Evolutionary conservation across 2,888 invertebrate genomes (phyloP), one percentile per base, ranked within the genome.

Genomic region (Xanthorhoe designata): DNA sequence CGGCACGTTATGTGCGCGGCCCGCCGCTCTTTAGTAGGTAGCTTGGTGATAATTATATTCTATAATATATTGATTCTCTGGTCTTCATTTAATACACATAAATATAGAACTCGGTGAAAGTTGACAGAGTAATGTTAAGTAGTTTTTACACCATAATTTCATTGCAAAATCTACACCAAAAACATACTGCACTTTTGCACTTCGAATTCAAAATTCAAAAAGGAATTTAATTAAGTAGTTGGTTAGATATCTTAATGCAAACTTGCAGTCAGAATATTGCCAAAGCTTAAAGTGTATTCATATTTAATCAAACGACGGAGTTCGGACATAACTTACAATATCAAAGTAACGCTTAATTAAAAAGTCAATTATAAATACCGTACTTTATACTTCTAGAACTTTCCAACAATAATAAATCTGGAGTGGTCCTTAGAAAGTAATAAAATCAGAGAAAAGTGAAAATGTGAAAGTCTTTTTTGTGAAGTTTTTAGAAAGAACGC

Each of bases 331-430:
- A 74, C 66, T 76, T 72, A 68, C 62, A 71, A 77, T 77, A 72
- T 71, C 75, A 77, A 78, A 81, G 82, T 83, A 82, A 76, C 76
- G 78, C 80, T 78, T 84, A 81, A 85, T 84, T 85, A 82, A 85
- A 84, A 85, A 86, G 84, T 85, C 83, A 83, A 86, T 86, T 84
- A 84, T 51, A 61, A 67, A 56, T 64, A 55, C 45, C 64, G 50
- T 56, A 57, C 66, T 69, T 55, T 53, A 54, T 53, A 56, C 65
- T 51, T 67, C 69, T 64, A 60, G 50, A 61, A 66, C 59, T 71
- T 65, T 55, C 47, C n/a, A 64, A 69, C 61, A 58, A 61, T 68
- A 66, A 69, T 71, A 68, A 71, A 73, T 72, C 72, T 69, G 57
- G 53, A 59, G 50, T 19, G 45, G 38, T 42, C 13, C 38, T 42